Conservation (phyloP, 2,888 invertebrate species). For the Andricus quercusramuli region DNA sequence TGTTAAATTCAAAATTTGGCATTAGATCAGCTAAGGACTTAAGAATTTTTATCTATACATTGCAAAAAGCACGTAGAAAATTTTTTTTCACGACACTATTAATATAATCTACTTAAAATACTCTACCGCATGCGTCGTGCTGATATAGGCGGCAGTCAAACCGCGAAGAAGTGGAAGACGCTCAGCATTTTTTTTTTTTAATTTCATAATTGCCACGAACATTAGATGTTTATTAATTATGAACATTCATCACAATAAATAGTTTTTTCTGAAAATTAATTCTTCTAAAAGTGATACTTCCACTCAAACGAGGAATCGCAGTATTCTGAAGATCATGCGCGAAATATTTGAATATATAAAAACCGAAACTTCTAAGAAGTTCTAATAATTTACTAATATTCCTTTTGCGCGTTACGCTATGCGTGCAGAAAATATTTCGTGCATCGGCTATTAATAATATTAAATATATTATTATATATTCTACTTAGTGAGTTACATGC, state of each 20-base stretch:
- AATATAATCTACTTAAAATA: conserved; percentile 21
- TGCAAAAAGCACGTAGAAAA: background rate
- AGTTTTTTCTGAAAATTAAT: background rate
- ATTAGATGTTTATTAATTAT: no score
- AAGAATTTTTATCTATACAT: background rate
- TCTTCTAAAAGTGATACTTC: background rate
- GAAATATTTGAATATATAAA: background rate
- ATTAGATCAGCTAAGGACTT: background rate
- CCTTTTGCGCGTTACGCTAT: background rate
- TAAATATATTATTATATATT: background rate
- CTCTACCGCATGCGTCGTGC: conserved; percentile 36
- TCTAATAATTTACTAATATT: background rate
- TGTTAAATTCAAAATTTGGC: background rate
- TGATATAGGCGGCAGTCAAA: conserved; percentile 1
- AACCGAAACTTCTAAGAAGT: background rate
- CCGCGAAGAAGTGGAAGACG: conserved; percentile 17
- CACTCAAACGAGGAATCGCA: conserved; percentile 26
- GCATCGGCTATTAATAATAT: conserved; percentile 11
- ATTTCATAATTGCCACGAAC: no score
- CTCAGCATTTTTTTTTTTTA: no score
- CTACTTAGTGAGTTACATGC: conserved; percentile 11
- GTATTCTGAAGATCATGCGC: conserved; percentile 18
- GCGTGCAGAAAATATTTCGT: conserved; percentile 15
- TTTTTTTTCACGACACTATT: background rate
- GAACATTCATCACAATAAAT: no score